Evolutionary conservation across 2,888 invertebrate species (phyloP), one percentile per base, ranked within the genome.

Genomic region (Tridacna gigas): DNA sequence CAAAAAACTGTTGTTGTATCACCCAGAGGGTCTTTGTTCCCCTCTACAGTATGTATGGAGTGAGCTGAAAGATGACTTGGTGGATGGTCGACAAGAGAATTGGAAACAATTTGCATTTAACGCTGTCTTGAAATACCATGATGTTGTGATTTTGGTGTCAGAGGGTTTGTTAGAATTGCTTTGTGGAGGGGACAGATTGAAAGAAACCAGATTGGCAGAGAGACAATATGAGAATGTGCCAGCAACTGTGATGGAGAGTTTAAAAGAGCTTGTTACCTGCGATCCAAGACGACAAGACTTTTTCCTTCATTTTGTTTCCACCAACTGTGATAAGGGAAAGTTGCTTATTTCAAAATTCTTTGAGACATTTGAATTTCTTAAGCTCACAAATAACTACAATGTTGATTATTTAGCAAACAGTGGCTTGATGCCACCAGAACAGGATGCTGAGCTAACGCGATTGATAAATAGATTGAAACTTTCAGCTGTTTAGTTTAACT

Each of bases 161-260:
- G 28, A 25, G 7, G 66, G 66, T 4, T 66, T 66, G 18, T 66
- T 66, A 1, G 66, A 66, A 26, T 26, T 66, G 26, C 66, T 66
- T 28, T 66, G 28, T 66, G 66, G 66, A 26, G 18, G 2, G 13
- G 28, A 18, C 11, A 18, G 28, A 7, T 25, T 18, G 1, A 66
- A 26, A 66, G 28, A 66, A 26, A 18, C 25, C 0, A 5, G 66
- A 26, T 28, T 25, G 28, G 26, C 26, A 25, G 66, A 66, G 28
- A 22, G 66, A 26, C 66, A 66, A 26, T 66, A 66, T 66, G 66
- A 66, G 26, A 66, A 66, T 18, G 66, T 66, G 26, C 66, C 66
- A 15, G 66, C 26, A 26, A 28, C 26, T 25, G 28, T 66, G 26
- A 12, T 66, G 56, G 18, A 56, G 20, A 15, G 9, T 28, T 26